A percentile compares a stretch with the other conserved stretches of the same genome.
These are phyloP conservation scores for Orius insidiosus DNA, from an alignment of 1,140 invertebrate species.

Conservation along the genomic window DNA sequence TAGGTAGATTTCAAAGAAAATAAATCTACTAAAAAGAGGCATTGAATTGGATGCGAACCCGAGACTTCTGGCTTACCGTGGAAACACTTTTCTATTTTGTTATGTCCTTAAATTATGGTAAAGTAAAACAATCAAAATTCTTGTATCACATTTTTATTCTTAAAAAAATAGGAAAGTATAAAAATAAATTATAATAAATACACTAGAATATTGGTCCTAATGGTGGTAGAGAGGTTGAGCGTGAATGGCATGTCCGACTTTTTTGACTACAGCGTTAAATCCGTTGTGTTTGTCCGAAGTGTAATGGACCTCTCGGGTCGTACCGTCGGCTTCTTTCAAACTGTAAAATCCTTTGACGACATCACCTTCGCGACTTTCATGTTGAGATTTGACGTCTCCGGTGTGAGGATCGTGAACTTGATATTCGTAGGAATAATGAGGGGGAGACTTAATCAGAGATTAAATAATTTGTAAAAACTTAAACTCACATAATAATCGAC, in stretches of 20 bases:
- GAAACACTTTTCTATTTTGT: no score
- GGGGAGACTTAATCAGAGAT: conserved; percentile 8
- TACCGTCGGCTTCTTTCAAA: conserved; percentile 17
- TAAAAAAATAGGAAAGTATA: no score
- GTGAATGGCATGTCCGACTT: background rate
- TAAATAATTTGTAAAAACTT: no score
- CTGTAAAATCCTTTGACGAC: conserved; percentile 16
- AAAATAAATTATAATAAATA: no score
- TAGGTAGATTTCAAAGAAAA: no score
- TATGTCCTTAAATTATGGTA: no score
- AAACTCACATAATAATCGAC: background rate
- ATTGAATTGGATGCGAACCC: no score
- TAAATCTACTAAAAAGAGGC: no score
- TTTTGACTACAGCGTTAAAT: conserved; percentile 14
- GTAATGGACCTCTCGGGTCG: conserved; percentile 16
- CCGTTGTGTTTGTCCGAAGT: conserved; percentile 16
- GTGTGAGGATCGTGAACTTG: conserved; percentile 16
- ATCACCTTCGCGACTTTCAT: conserved; percentile 16
- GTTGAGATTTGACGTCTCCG: conserved; percentile 16
- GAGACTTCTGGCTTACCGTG: no score
- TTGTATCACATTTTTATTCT: no score
- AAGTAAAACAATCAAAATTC: no score
- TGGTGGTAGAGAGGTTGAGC: background rate
- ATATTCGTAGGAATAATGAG: conserved; percentile 17
- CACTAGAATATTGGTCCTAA: background rate